A percentile compares a stretch with the other conserved stretches of the same genome.
Conservation (phyloP, 2,888 invertebrate genomes). For the Apocheima hispidaria region DNA sequence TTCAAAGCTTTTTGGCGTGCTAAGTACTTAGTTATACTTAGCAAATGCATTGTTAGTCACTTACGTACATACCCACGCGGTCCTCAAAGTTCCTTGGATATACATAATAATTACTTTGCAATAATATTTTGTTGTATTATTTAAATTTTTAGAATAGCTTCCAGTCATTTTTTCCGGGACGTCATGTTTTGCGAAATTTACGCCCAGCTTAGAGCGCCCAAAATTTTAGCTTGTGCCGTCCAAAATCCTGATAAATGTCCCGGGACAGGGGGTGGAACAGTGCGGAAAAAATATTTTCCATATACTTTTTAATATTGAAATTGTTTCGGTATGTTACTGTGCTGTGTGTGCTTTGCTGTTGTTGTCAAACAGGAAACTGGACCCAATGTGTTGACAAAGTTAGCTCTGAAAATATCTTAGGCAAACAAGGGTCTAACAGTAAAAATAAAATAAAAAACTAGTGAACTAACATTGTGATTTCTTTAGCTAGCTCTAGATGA, state of each 20-base stretch:
- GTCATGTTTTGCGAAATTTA: conserved; percentile 85
- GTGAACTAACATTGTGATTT: too few species aligned
- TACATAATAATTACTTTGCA: not conserved
- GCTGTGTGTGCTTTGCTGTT: conserved; percentile 52
- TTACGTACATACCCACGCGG: too few species aligned
- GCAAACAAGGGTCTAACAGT: not conserved
- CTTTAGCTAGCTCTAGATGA: too few species aligned
- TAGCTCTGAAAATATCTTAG: not conserved
- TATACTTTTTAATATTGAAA: conserved; percentile 71
- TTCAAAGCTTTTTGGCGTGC: not conserved
- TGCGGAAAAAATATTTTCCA: conserved; percentile 69
- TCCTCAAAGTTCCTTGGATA: too few species aligned
- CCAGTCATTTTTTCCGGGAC: conserved; percentile 70
- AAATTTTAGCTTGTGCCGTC: conserved; percentile 88
- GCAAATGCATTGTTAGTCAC: too few species aligned
- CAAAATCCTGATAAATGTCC: conserved; percentile 89
- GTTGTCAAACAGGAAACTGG: conserved; percentile 38
- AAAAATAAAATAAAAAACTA: conserved; percentile 1
- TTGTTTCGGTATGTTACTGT: conserved; percentile 59
- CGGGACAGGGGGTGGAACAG: conserved; percentile 66
- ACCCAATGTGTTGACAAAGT: not conserved
- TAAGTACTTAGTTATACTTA: too few species aligned
- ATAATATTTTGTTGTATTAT: conserved; percentile 12
- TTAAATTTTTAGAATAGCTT: conserved; percentile 66
- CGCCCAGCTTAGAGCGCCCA: conserved; percentile 84